phyloP scores from a whole-genome alignment of 1,140 invertebrate genomes.

The Brachionus manjavacas region DNA sequence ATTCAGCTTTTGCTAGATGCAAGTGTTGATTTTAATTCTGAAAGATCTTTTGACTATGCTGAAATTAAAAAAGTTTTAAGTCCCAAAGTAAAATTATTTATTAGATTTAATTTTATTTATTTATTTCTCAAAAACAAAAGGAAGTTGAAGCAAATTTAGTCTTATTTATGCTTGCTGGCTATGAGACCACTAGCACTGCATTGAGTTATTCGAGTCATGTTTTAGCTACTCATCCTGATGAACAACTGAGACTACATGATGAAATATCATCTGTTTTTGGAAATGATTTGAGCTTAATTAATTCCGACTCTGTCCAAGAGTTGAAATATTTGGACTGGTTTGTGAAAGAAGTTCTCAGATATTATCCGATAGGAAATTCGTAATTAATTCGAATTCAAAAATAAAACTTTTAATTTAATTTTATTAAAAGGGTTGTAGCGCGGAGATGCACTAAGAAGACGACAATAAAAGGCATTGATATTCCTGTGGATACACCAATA shows the following conservation, averaged over 20 bases:
- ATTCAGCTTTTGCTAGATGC: slow-evolving; percentile 31
- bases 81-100: background rate
- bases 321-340: slow-evolving; percentile 52
- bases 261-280: slow-evolving; percentile 49
- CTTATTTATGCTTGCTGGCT: slow-evolving; percentile 53
- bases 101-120: too few species aligned
- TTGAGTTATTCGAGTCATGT: slow-evolving; percentile 58
- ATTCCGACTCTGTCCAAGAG: slow-evolving; percentile 47
- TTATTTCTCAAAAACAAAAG: slow-evolving; percentile 43
- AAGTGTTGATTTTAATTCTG: background rate
- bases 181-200: slow-evolving; percentile 59
- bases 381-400: slow-evolving; percentile 44
- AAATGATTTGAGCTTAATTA: background rate
- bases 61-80: background rate
- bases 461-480: slow-evolving; percentile 36
- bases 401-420: background rate
- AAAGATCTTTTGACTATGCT: background rate
- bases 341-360: slow-evolving; percentile 51
- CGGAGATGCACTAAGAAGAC: slow-evolving; percentile 28
- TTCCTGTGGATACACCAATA: slow-evolving; percentile 52
- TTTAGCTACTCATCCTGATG: slow-evolving; percentile 57
- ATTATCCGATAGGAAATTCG: slow-evolving; percentile 53
- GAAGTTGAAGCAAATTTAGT: slow-evolving; percentile 50
- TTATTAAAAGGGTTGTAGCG: background rate
- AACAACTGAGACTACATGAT: slow-evolving; percentile 57